Conservation (phyloP, 64 coral and sea anemone genomes). For the Actinia equina region DNA sequence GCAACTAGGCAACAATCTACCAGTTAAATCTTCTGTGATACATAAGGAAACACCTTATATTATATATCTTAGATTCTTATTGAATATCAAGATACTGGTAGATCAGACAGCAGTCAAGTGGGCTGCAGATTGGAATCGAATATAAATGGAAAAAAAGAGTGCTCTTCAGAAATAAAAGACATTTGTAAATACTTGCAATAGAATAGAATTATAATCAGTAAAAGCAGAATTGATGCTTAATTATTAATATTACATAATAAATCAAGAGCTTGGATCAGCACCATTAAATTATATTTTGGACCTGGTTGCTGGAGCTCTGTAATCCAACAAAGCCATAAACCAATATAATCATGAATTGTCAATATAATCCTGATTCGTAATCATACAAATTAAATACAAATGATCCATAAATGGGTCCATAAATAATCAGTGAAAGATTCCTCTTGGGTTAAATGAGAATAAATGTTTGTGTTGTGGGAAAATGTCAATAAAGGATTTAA, state of each 20-base stretch:
- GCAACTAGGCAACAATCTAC: neutral
- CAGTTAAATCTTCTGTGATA: neutral
- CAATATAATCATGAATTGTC: neutral
- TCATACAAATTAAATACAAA: neutral
- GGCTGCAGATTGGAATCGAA: neutral
- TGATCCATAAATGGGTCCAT: neutral
- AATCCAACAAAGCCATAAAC: neutral
- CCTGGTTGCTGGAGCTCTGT: neutral
- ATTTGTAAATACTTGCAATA: neutral
- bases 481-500: slow-evolving; percentile 1
- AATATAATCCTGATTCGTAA: neutral
- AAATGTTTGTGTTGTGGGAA: neutral
- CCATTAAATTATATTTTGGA: neutral
- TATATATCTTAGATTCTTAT: neutral
- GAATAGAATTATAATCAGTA: neutral
- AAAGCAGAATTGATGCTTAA: neutral
- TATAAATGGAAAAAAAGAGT: neutral
- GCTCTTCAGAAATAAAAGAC: neutral
- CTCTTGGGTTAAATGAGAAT: neutral
- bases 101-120: neutral
- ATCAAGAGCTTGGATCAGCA: neutral
- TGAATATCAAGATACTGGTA: neutral
- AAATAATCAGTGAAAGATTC: slow-evolving; percentile 28
- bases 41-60: neutral
- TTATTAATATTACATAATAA: neutral